These are phyloP conservation scores for Heterodera schachtii DNA, from an alignment of 1,140 invertebrate species.

Conservation along the genomic window DNA sequence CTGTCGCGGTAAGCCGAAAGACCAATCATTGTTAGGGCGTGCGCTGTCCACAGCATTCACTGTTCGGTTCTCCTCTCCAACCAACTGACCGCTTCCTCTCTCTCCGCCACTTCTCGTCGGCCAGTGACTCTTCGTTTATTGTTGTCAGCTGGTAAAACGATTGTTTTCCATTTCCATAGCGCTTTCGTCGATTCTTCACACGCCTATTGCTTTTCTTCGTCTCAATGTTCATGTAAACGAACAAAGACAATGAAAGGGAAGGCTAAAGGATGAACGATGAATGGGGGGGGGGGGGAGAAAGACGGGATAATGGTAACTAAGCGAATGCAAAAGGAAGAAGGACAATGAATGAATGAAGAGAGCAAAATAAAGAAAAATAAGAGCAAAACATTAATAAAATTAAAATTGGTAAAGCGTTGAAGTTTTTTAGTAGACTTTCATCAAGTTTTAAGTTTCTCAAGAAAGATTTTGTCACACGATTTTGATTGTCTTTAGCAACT, in stretches of 20 bases:
- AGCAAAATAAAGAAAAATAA: no score
- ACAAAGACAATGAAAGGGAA: background rate
- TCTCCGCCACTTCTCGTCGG: background rate
- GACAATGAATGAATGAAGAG: no score
- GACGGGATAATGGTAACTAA: no score
- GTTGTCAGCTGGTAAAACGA: background rate
- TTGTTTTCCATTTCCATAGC: background rate
- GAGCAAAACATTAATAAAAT: no score
- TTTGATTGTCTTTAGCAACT: no score
- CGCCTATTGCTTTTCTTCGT: background rate
- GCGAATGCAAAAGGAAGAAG: no score
- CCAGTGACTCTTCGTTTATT: background rate
- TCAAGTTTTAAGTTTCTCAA: no score
- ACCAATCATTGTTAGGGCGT: background rate
- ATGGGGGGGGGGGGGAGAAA: background rate
- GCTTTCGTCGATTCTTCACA: background rate
- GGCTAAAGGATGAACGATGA: background rate
- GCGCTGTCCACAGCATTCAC: background rate
- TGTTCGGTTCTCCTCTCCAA: background rate
- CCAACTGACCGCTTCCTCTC: background rate
- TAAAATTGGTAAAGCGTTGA: no score
- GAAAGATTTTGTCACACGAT: no score
- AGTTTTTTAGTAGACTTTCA: no score
- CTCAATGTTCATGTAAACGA: slow-evolving; percentile 1
- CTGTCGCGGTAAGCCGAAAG: background rate